Evolutionary conservation across 2,113 vertebrate species (phyloP).

Genomic region (Carollia perspicillata): DNA sequence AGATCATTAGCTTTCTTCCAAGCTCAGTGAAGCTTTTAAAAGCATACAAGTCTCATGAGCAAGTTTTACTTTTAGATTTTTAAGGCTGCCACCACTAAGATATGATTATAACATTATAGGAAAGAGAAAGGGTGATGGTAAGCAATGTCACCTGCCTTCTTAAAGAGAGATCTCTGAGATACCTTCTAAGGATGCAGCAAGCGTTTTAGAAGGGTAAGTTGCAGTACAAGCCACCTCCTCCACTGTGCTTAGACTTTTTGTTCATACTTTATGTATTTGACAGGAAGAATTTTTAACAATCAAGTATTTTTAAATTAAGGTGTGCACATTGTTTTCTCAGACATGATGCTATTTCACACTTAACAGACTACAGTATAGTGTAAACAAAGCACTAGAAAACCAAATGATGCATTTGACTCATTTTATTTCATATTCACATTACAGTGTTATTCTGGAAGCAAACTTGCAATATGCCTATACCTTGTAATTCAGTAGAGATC

Average conservation of each 20-base stretch:
- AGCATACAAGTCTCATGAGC: background rate
- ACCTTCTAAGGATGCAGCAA: background rate
- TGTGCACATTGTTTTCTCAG: too few relatives aligned
- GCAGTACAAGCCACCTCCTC: too few relatives aligned
- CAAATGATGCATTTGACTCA: too few relatives aligned
- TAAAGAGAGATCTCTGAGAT: background rate
- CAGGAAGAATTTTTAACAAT: background rate
- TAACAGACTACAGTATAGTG: too few relatives aligned
- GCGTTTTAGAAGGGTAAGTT: background rate
- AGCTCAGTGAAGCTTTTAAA: background rate
- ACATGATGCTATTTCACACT: too few relatives aligned
- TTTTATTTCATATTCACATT: too few relatives aligned
- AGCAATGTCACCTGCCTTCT: background rate
- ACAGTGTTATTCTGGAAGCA: too few relatives aligned
- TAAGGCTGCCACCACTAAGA: background rate
- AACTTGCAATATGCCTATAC: too few relatives aligned
- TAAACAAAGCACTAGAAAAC: too few relatives aligned
- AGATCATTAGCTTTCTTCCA: background rate
- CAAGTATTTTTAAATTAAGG: too few relatives aligned
- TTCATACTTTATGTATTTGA: too few relatives aligned
- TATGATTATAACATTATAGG: background rate
- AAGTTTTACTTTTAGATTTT: background rate
- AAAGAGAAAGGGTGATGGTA: background rate
- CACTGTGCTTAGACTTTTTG: rapidly evolving
- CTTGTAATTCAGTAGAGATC: too few relatives aligned